These are phyloP conservation scores for Agrilus cyanescens DNA, from an alignment of 2,888 invertebrate species.

Conservation along the genomic window DNA sequence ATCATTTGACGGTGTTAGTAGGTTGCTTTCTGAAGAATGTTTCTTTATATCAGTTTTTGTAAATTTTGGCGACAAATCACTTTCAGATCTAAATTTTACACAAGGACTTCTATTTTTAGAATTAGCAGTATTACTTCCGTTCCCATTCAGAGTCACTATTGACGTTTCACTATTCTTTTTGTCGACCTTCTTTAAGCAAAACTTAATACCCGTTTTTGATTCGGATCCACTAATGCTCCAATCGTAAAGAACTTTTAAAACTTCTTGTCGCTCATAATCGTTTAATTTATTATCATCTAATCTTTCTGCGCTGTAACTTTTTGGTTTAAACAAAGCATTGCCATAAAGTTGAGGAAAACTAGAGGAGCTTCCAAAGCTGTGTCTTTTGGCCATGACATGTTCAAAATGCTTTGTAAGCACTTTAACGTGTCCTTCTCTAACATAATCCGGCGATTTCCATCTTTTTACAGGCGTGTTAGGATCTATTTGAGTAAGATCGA, in stretches of 20 bases:
- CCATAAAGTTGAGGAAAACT: constrained; percentile 29
- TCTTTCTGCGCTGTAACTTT: constrained; percentile 29
- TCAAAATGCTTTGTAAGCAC: constrained; percentile 60
- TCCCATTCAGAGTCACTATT: too few species aligned
- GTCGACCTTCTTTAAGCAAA: constrained; percentile 10
- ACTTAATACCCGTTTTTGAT: constrained; percentile 22
- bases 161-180: too few species aligned
- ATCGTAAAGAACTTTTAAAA: constrained; percentile 32
- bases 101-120: constrained; percentile 4
- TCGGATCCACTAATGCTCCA: constrained; percentile 34
- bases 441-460: constrained; percentile 61
- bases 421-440: constrained; percentile 54
- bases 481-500: constrained; percentile 32
- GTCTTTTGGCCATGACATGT: constrained; percentile 26
- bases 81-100: constrained; percentile 26
- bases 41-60: constrained; percentile 3
- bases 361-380: constrained; percentile 20
- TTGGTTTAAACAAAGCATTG: constrained; percentile 14
- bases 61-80: constrained; percentile 25
- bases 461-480: constrained; percentile 37
- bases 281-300: constrained; percentile 29
- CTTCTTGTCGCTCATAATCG: constrained; percentile 32
- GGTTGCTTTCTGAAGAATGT: constrained; percentile 21
- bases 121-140: too few species aligned
- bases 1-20: constrained; percentile 13